phyloP scores from a whole-genome alignment of 1,140 invertebrate genomes.

The Asbolus verrucosus region DNA sequence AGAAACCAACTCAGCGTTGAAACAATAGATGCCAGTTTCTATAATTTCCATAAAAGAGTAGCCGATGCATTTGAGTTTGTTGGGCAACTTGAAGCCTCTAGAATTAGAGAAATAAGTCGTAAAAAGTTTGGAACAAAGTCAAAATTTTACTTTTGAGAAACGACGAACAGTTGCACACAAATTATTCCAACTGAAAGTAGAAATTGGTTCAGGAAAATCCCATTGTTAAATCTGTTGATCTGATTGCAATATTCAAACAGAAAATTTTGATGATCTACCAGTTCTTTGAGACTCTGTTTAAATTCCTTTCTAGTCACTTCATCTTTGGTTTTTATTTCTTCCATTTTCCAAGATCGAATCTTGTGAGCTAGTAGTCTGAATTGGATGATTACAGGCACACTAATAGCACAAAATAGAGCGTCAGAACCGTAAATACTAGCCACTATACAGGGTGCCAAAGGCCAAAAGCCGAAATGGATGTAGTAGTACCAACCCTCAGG shows the following conservation, averaged over 20 bases:
- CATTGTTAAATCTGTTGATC: constrained; percentile 10
- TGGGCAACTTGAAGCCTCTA: constrained; percentile 6
- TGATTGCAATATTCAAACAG: constrained; percentile 15
- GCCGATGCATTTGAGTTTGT: not conserved
- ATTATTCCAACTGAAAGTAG: constrained; percentile 10
- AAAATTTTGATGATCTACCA: constrained; percentile 22
- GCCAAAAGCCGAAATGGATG: constrained; percentile 18
- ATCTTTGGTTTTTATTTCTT: not conserved
- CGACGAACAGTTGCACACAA: constrained; percentile 14
- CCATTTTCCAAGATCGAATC: not conserved
- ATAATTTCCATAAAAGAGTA: not conserved
- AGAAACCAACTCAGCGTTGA: constrained; percentile 1
- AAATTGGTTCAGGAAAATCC: constrained; percentile 15
- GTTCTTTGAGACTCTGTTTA: constrained; percentile 1
- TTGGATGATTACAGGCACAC: constrained; percentile 3
- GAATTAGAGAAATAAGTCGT: not conserved
- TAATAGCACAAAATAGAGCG: constrained; percentile 14
- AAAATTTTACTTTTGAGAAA: constrained; percentile 5
- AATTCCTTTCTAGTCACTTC: not conserved
- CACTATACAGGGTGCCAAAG: constrained; percentile 17
- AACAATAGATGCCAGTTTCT: not conserved
- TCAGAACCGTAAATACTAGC: constrained; percentile 18
- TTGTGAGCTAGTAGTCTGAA: constrained; percentile 10
- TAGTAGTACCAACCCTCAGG: constrained; percentile 28
- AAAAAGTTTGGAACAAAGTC: not conserved